Percentiles rank a stretch among this genome's conserved stretches.
Evolutionary conservation across 2,113 vertebrate genomes (phyloP).

Genomic region (Genyomyrus donnyi): DNA sequence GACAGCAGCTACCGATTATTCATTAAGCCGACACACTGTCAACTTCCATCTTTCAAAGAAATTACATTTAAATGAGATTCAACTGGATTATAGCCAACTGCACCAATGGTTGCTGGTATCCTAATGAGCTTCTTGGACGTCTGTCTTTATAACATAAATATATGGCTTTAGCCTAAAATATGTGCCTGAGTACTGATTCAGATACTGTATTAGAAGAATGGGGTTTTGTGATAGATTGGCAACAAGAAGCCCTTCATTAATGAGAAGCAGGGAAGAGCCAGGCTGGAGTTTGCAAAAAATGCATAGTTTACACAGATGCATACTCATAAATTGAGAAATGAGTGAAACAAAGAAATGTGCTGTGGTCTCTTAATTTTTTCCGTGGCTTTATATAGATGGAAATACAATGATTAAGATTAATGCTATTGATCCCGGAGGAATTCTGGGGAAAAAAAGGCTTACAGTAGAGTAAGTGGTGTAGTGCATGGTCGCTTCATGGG

Average conservation of each 20-base stretch:
- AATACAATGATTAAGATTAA: background rate
- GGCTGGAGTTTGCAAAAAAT: too few species aligned
- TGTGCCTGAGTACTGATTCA: background rate
- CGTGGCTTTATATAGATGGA: background rate
- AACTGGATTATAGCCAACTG: background rate
- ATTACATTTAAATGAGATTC: background rate
- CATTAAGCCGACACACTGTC: background rate
- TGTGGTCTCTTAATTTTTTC: too few species aligned
- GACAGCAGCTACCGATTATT: conserved; percentile 8
- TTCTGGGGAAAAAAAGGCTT: background rate
- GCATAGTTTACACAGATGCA: too few species aligned
- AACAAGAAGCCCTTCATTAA: too few species aligned
- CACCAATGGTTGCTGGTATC: too few species aligned
- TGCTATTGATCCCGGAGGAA: background rate
- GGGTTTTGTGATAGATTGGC: background rate
- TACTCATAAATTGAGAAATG: too few species aligned
- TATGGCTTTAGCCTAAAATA: background rate
- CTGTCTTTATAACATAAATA: background rate
- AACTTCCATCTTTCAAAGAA: background rate
- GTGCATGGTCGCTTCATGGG: background rate
- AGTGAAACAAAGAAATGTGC: too few species aligned
- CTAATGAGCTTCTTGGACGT: background rate
- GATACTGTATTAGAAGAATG: background rate
- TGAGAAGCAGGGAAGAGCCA: too few species aligned
- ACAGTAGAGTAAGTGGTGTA: background rate